Percentiles rank a stretch among this genome's conserved stretches.
Evolutionary conservation across 1,140 invertebrate species (phyloP).

Genomic region (Drosophila parvula): DNA sequence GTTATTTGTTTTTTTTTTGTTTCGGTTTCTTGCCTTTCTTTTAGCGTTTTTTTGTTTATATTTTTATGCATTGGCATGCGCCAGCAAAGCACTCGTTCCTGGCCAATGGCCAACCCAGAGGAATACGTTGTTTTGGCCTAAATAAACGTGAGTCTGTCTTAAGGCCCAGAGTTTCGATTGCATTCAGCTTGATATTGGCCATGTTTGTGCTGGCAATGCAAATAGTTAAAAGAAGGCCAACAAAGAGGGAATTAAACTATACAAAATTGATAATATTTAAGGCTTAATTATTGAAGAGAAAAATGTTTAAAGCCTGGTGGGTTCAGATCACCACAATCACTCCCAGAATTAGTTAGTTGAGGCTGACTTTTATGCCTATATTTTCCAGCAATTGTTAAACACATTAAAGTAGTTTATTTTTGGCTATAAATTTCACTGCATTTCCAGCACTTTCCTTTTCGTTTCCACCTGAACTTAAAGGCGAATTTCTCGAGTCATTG

Average conservation of each 20-base stretch:
- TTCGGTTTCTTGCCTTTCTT: neutral
- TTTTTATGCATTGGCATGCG: conserved; percentile 16
- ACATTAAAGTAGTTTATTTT: neutral
- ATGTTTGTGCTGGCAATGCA: neutral
- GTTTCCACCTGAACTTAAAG: conserved; percentile 6
- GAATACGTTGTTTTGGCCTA: conserved; percentile 5
- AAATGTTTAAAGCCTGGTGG: neutral
- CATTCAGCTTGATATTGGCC: conserved; percentile 12
- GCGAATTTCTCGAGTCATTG: conserved; percentile 28
- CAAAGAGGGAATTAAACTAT: neutral
- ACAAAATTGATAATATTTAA: neutral
- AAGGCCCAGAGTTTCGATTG: neutral
- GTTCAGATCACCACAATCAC: too few relatives aligned
- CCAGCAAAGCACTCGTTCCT: conserved; percentile 6
- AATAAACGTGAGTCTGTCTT: conserved; percentile 8
- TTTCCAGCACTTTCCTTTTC: conserved; percentile 24
- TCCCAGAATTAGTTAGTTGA: too few relatives aligned
- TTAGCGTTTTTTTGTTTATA: conserved; percentile 17
- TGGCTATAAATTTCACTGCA: neutral
- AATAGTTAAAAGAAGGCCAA: neutral
- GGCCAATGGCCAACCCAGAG: neutral
- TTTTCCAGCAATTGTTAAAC: neutral
- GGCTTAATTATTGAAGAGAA: too few relatives aligned
- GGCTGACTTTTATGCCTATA: neutral
- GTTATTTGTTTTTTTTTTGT: conserved; percentile 3